Base-by-base conservation (phyloP, 2,113 vertebrate species). In the Okapia johnstoni region DNA sequence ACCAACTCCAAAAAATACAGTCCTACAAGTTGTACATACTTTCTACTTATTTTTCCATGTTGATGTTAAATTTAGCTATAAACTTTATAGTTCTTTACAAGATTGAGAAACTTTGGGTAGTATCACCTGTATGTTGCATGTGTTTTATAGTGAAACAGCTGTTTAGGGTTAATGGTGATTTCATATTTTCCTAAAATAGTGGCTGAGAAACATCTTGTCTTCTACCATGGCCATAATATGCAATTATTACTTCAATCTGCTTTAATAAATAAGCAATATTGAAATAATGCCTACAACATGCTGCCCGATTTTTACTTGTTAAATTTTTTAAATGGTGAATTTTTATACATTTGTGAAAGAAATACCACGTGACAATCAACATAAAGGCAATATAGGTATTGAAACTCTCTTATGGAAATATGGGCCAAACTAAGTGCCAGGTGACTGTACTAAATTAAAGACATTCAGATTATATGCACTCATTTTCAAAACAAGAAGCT, bases 141-240 rank as follows among this genome's bases (percentile, higher is more conserved):
- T 77, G 26, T 58, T 98, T 96, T 91, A 80, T 50, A 84, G 92
- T 93, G 90, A 89, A 95, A 95, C 30, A 97, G 79, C n/a, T 92
- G 14, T 54, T 98, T 33, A 95, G 83, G 26, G 60, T 94, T 80
- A 87, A 1, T 57, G 94, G 55, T 94, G 40, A 60, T 90, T 98
- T 90, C 48, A 95, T 1, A 3, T 93, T 96, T 97, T 90, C 93
- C 8, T 77, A 21, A 85, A 96, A 98, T 97, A 57, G 57, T 21
- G 94, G 6, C 10, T 93, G 43, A 96, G 90, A 73, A 88, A 14
- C 87, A 76, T 96, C 30, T 63, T 94, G 21, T 86, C 63, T 95
- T 96, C 14, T 58, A 93, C 36, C 73, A 36, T 93, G 94, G 81
- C 46, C 43, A 83, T 73, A 76, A 40, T 81, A 95, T 86, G 36